These are phyloP conservation scores for Lasioglossum zephyrum DNA, from an alignment of 2,888 invertebrate genomes.

Conservation along the genomic window DNA sequence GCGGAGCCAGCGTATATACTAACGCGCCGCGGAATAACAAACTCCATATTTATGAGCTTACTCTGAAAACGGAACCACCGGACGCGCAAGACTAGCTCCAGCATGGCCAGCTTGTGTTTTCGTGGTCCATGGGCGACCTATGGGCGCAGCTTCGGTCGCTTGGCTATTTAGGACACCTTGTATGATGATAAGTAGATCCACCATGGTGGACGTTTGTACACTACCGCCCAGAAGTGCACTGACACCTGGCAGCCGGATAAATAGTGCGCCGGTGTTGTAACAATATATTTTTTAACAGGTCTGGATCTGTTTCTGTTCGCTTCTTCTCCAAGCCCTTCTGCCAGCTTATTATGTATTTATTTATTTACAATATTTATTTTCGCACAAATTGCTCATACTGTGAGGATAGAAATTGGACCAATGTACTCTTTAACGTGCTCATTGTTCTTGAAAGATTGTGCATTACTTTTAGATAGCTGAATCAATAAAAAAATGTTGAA, in stretches of 20 bases:
- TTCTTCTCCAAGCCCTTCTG: not conserved
- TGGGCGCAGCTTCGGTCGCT: conserved; percentile 17
- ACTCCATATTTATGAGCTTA: conserved; percentile 73
- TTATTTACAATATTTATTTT: not conserved
- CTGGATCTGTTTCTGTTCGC: not conserved
- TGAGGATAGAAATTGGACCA: not conserved
- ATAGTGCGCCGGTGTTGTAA: not conserved
- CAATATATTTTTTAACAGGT: not conserved
- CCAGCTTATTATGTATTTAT: not conserved
- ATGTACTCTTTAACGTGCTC: not conserved
- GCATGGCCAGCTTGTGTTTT: conserved; percentile 25
- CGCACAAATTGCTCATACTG: not conserved
- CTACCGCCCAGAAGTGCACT: not conserved
- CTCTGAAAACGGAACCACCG: conserved; percentile 69
- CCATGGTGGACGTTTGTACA: conserved; percentile 11
- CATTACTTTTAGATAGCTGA: not conserved
- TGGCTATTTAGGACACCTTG: conserved; percentile 55
- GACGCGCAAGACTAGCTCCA: conserved; percentile 7
- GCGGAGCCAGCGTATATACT: conserved; percentile 3
- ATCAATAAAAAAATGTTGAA: not conserved
- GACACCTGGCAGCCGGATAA: not conserved
- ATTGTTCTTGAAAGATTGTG: not conserved
- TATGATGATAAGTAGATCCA: conserved; percentile 69
- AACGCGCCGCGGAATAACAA: conserved; percentile 62
- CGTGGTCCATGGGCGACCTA: not conserved